Evolutionary conservation across 2,888 invertebrate genomes (phyloP), one percentile per base, ranked within the genome.

Genomic region (Pharmacophagus antenor): DNA sequence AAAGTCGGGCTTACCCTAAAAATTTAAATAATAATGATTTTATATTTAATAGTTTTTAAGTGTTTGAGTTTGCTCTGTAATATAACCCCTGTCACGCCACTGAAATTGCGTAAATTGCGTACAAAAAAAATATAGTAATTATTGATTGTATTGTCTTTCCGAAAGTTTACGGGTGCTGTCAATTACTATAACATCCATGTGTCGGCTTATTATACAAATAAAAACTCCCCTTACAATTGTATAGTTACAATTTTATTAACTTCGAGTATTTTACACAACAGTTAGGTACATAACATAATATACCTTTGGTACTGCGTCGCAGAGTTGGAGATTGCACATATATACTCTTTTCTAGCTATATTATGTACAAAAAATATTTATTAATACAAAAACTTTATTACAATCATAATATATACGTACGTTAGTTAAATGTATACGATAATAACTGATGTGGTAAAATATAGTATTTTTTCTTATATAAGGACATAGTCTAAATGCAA

Each of bases 271-370:
- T 84, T 85, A 88, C 83, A 88, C 80, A 88, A 89, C 85, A 85
- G 82, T 82, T 63, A 67, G 65, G 66, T 84, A 87, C 80, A 80
- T 82, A 86, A 88, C 84, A 82, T 82, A 84, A 65, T 82, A 86
- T 85, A 88, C 87, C 86, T 88, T 88, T 88, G 87, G 87, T 87
- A 89, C 85, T 80, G 84, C 81, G 82, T 79, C 77, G 74, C 77
- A 79, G 73, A 77, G 76, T 77, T 84, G 82, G 79, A 88, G 85
- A 88, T 89, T 87, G 88, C 88, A 89, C 88, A 80, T 84, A 77
- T 84, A 85, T 84, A 77, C 82, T 84, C 82, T 82, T 72, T 74
- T 80, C 84, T 87, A 88, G 67, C 82, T 87, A 87, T 75, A 68
- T 79, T 88, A 87, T 88, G 78, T 89, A 89, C 88, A 89, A 84